Evolutionary conservation across 2,113 vertebrate genomes (phyloP).

Genomic region (Mohoua ochrocephala): DNA sequence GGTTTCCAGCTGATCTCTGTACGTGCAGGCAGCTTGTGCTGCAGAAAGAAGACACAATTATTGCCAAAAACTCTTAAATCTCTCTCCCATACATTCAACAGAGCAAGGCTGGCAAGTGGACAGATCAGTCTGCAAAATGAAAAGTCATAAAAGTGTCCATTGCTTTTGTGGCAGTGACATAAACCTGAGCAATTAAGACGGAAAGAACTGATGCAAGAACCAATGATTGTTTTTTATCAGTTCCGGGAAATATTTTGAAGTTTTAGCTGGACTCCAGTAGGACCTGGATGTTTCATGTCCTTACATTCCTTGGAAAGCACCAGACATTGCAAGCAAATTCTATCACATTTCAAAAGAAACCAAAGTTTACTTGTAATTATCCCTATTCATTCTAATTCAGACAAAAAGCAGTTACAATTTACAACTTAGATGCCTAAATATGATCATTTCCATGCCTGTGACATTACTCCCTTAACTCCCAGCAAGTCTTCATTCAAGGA

Average conservation of each 20-base stretch:
- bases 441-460: background rate
- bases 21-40: conserved; percentile 91
- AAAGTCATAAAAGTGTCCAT: background rate
- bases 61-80: background rate
- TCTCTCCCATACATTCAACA: background rate
- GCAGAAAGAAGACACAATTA: conserved; percentile 28
- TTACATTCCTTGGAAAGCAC: background rate
- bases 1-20: conserved; percentile 96
- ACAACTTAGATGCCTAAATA: background rate
- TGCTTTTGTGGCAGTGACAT: background rate
- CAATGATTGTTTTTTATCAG: background rate
- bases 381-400: background rate
- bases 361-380: background rate
- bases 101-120: background rate
- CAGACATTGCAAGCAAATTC: background rate
- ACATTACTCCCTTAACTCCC: background rate
- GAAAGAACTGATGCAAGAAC: background rate
- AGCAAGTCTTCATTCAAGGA: background rate
- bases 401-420: background rate
- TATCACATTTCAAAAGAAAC: background rate
- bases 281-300: background rate
- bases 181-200: background rate
- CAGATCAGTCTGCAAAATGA: background rate
- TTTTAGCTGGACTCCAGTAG: background rate
- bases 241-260: background rate